Conservation (phyloP, 1,140 invertebrate genomes). For the Epicauta chinensis region DNA sequence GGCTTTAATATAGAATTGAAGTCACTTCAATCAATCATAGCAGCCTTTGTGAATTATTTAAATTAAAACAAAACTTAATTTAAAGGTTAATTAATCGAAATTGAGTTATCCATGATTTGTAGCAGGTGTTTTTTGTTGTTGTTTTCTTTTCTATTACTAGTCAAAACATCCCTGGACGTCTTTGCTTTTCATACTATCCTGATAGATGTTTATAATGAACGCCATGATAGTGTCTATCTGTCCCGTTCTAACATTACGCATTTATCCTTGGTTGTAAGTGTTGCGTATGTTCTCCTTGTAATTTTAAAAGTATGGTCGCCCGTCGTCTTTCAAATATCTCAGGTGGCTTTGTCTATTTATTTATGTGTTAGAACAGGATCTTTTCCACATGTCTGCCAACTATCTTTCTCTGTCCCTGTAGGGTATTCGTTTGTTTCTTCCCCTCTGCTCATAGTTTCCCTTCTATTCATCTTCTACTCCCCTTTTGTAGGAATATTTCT, state of each 20-base stretch:
- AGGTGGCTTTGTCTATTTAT: not conserved
- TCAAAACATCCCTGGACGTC: not conserved
- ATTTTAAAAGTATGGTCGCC: slow-evolving; percentile 24
- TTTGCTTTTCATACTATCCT: not conserved
- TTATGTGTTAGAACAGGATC: too few relatives aligned
- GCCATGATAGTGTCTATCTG: not conserved
- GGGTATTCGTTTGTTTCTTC: not conserved
- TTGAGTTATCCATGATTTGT: too few relatives aligned
- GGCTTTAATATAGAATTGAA: too few relatives aligned
- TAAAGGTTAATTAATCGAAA: too few relatives aligned
- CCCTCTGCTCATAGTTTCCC: not conserved
- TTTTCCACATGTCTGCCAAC: too few relatives aligned
- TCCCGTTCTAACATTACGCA: not conserved
- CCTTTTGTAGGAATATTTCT: slow-evolving; percentile 1
- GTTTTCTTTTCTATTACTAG: too few relatives aligned
- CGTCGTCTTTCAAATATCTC: slow-evolving; percentile 3
- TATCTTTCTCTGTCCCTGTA: not conserved
- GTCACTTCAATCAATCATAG: too few relatives aligned
- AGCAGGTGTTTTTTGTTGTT: too few relatives aligned
- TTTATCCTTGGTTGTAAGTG: slow-evolving; percentile 1
- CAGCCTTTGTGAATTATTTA: too few relatives aligned
- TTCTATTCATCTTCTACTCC: not conserved
- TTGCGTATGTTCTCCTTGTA: slow-evolving; percentile 10
- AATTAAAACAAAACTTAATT: too few relatives aligned
- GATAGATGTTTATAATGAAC: not conserved